Percentiles rank a stretch among this genome's conserved stretches.
Evolutionary conservation across 2,888 invertebrate genomes (phyloP).

Genomic region (Sepioteuthis lessoniana): DNA sequence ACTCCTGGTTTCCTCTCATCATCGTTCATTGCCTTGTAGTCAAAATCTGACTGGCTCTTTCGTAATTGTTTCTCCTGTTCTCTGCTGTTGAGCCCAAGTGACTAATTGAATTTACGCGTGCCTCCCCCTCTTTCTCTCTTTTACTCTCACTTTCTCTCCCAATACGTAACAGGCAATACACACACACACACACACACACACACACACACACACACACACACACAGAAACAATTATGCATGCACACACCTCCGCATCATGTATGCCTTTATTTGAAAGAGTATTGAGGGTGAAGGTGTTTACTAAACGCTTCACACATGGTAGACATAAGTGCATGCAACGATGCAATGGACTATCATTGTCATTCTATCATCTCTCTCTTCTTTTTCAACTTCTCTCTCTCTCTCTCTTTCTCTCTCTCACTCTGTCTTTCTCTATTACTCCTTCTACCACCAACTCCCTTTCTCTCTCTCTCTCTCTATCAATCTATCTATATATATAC

Average conservation of each 20-base stretch:
- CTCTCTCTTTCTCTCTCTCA: too few relatives aligned
- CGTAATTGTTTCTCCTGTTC: not conserved
- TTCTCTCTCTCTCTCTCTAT: not conserved
- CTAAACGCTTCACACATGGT: not conserved
- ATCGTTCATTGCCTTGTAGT: not conserved
- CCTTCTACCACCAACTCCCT: too few relatives aligned
- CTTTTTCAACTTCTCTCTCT: too few relatives aligned
- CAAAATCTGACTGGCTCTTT: not conserved
- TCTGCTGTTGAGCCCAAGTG: not conserved
- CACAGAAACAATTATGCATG: too few relatives aligned
- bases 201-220: too few relatives aligned
- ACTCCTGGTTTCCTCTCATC: not conserved
- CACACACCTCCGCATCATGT: too few relatives aligned
- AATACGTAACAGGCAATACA: not conserved
- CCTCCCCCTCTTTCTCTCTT: not conserved
- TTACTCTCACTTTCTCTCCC: not conserved
- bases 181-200: not conserved
- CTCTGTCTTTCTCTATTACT: too few relatives aligned
- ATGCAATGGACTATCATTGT: not conserved
- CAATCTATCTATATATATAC: not conserved
- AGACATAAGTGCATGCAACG: not conserved
- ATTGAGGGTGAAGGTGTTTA: too few relatives aligned
- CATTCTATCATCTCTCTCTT: too few relatives aligned
- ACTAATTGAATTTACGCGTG: not conserved
- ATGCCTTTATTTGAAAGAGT: too few relatives aligned